These are phyloP conservation scores for Andricus grossulariae DNA, from an alignment of 1,140 invertebrate genomes.

Conservation along the genomic window DNA sequence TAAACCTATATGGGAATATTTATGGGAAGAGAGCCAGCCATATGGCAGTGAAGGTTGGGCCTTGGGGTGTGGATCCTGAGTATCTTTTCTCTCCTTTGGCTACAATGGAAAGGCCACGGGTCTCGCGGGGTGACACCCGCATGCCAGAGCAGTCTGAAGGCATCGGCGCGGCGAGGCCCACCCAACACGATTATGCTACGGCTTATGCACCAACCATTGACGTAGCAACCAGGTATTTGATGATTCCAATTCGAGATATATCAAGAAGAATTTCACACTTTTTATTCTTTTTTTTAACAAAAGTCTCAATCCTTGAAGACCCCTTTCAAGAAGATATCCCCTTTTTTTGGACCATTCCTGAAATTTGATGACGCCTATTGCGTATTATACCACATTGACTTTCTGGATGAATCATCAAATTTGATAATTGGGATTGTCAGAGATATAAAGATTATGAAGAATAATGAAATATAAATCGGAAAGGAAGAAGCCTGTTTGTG, in stretches of 20 bases:
- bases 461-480: background rate
- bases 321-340: background rate
- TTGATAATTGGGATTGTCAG: background rate
- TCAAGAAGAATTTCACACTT: no score
- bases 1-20: background rate
- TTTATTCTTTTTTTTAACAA: background rate
- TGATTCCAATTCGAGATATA: no score
- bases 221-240: slow-evolving; percentile 36
- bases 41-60: background rate
- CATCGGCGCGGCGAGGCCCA: slow-evolving; percentile 42
- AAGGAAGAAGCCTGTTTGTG: background rate
- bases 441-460: background rate
- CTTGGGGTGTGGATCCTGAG: slow-evolving; percentile 13
- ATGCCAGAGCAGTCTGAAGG: slow-evolving; percentile 40
- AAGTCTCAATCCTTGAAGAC: background rate
- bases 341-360: background rate
- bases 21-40: background rate
- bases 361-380: background rate
- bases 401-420: background rate
- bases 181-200: slow-evolving; percentile 50
- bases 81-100: slow-evolving; percentile 1
- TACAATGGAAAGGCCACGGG: slow-evolving; percentile 30
- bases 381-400: background rate
- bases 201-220: slow-evolving; percentile 36
- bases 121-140: slow-evolving; percentile 47